Evolutionary conservation across 2,888 invertebrate genomes (phyloP), one percentile per base, ranked within the genome.

Genomic region (Julus scandinavius): DNA sequence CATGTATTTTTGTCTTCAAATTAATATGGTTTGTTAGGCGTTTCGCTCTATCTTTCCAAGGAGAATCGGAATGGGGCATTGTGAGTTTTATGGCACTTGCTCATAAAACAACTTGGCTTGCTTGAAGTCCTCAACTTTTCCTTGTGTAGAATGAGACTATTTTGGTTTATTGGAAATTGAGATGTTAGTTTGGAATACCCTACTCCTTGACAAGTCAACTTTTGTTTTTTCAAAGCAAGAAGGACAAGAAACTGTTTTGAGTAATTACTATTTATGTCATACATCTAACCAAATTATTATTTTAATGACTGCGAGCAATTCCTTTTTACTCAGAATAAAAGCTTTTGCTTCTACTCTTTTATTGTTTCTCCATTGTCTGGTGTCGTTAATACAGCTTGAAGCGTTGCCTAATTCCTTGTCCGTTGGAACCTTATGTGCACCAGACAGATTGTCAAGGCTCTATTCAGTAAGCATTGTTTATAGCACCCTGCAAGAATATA

Each of bases 401-500:
- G 41, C 41, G 41, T 45, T 45, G 41, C 41, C 41, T 45, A 45
- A 45, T 45, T 45, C 41, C 41, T 45, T 6, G 41, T 6, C 41
- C 41, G 41, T 45, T 45, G 41, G 6, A 45, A 45, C 41, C 41
- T 45, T 45, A 45, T 45, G 41, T 45, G n/a, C n/a, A 45, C 41
- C 41, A 2, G 41, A 17, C 4, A 58, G 15, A 58, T 72, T 72
- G 63, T 72, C 63, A 20, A 20, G 63, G 20, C 20, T 72, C n/a
- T 6, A 7, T 72, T 72, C 63, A 72, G 63, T 72, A 72, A 72
- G n/a, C 63, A 29, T 72, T 72, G 63, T 72, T 72, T 72, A 72
- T 72, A n/a, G 20, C 63, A 7, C 20, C n/a, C 63, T 72, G 63
- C 63, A 72, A 72, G 29, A 72, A 72, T 63, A 72, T 72, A 72